Evolutionary conservation across 2,113 vertebrate species (phyloP).

Genomic region (Abramis brama): DNA sequence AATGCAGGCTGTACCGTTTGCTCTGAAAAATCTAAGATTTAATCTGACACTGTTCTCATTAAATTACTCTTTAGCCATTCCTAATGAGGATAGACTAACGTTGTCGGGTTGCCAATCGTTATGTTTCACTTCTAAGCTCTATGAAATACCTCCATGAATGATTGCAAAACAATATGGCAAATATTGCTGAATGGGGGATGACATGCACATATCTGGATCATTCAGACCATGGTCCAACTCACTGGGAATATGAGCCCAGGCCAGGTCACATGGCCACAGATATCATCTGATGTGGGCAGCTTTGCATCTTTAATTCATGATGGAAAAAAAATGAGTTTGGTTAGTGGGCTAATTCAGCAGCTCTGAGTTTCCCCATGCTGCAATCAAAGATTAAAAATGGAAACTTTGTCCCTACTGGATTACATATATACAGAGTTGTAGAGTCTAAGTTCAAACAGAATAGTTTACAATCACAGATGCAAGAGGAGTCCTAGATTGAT

Average conservation of each 20-base stretch:
- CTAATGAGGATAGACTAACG: slow-evolving; percentile 8
- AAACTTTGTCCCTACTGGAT: neutral
- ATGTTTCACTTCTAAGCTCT: slow-evolving; percentile 49
- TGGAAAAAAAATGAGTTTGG: slow-evolving; percentile 39
- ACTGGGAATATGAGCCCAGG: neutral
- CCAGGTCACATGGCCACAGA: slow-evolving; percentile 42
- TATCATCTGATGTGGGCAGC: slow-evolving; percentile 42
- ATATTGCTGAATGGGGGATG: slow-evolving; percentile 36
- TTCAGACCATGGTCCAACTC: slow-evolving; percentile 33
- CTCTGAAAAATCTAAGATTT: neutral
- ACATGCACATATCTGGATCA: slow-evolving; percentile 41
- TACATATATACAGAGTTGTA: neutral
- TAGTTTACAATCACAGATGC: neutral
- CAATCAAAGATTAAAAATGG: slow-evolving; percentile 31
- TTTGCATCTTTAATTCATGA: slow-evolving; percentile 65
- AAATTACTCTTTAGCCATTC: neutral
- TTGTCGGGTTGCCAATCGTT: neutral
- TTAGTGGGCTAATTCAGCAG: slow-evolving; percentile 31
- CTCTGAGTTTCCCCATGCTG: slow-evolving; percentile 34
- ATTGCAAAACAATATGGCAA: slow-evolving; percentile 31
- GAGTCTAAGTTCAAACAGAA: neutral
- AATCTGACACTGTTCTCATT: neutral
- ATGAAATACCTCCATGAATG: slow-evolving; percentile 27
- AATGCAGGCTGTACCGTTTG: neutral
- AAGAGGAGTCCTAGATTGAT: neutral